Evolutionary conservation across 2,888 invertebrate species (phyloP).

Genomic region (Cryptus viduatorius): DNA sequence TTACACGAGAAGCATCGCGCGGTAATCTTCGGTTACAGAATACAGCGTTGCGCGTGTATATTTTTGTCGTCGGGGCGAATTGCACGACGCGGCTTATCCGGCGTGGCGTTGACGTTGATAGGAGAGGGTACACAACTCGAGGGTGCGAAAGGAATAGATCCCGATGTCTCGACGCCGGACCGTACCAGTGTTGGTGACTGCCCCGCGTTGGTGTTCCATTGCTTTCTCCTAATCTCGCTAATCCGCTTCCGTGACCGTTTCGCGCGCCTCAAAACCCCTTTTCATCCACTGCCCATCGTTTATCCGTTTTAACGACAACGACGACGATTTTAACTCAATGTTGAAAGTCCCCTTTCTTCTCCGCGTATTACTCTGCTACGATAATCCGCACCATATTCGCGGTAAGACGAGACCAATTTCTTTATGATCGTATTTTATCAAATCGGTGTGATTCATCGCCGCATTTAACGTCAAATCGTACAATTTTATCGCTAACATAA

Average conservation of each 20-base stretch:
- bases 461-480: neutral
- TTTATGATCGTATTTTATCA: neutral
- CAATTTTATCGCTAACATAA: neutral
- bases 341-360: neutral
- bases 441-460: neutral
- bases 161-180: conserved; percentile 44
- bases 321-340: conserved; percentile 35
- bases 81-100: conserved; percentile 8
- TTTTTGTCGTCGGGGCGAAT: neutral
- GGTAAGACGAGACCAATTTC: neutral
- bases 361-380: neutral
- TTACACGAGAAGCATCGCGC: conserved; percentile 12
- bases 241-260: conserved; percentile 76
- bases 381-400: conserved; percentile 1
- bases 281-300: conserved; percentile 7
- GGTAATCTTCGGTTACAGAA: neutral
- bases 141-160: conserved; percentile 56
- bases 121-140: conserved; percentile 47
- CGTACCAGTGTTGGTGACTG: conserved; percentile 60
- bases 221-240: conserved; percentile 79
- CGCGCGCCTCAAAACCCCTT: conserved; percentile 15
- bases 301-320: conserved; percentile 24
- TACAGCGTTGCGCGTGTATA: neutral
- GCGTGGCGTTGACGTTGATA: conserved; percentile 74
- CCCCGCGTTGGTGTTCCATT: conserved; percentile 63